phyloP scores from a whole-genome alignment of 2,888 invertebrate genomes.

The Dioctria linearis region DNA sequence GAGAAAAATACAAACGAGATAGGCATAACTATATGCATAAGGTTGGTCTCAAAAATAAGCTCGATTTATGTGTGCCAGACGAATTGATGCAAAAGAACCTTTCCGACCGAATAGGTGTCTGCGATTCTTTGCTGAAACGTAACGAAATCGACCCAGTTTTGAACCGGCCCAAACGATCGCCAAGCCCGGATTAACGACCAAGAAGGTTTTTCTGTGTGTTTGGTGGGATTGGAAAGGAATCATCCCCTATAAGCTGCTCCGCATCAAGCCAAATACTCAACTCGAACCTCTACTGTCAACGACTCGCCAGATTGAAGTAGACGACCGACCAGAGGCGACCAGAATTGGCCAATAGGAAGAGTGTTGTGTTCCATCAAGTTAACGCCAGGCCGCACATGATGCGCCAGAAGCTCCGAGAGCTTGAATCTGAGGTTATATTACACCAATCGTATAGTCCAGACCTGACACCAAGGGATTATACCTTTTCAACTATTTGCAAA shows the following conservation, averaged over 20 bases:
- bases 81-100: slow-evolving; percentile 19
- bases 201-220: slow-evolving; percentile 34
- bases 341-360: slow-evolving; percentile 33
- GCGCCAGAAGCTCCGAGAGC: slow-evolving; percentile 60
- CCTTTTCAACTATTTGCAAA: too few species aligned
- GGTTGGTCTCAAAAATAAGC: slow-evolving; percentile 35
- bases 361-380: slow-evolving; percentile 59
- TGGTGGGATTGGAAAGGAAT: slow-evolving; percentile 10
- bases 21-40: slow-evolving; percentile 45
- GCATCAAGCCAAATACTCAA: slow-evolving; percentile 8
- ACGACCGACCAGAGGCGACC: neutral
- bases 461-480: too few species aligned
- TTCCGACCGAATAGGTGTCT: slow-evolving; percentile 43
- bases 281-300: slow-evolving; percentile 56
- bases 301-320: slow-evolving; percentile 51
- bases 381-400: slow-evolving; percentile 56
- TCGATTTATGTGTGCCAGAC: slow-evolving; percentile 33
- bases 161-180: slow-evolving; percentile 52
- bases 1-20: too few species aligned
- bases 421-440: slow-evolving; percentile 54
- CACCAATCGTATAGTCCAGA: too few species aligned
- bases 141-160: slow-evolving; percentile 60
- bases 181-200: slow-evolving; percentile 58
- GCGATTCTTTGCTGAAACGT: slow-evolving; percentile 58
- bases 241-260: slow-evolving; percentile 23